Percentiles rank a stretch among this genome's conserved stretches.
Conservation (phyloP, 2,797 vertebrate genomes). For the Platyrinchus mystaceus region DNA sequence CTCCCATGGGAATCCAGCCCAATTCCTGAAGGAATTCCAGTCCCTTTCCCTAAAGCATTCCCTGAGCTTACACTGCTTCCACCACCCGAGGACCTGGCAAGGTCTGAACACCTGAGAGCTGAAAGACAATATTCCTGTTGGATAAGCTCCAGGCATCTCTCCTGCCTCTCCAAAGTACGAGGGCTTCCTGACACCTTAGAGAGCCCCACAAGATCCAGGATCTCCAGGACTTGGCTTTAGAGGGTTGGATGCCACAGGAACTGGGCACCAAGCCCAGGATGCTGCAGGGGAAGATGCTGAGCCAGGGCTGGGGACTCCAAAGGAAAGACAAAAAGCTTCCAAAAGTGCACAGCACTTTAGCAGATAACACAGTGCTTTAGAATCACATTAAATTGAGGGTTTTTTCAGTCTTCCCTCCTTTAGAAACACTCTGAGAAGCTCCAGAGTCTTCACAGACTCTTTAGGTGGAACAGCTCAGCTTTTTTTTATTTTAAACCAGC, state of each 20-base stretch:
- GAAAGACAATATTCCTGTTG: background rate
- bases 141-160: background rate
- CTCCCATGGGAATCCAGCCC: background rate
- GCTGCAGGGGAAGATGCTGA: background rate
- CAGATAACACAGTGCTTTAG: too few species aligned
- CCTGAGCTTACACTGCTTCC: background rate
- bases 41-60: too few species aligned
- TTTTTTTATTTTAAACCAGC: background rate
- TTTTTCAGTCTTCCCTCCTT: background rate
- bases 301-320: background rate
- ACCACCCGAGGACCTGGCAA: background rate
- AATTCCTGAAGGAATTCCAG: background rate
- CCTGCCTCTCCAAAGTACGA: background rate
- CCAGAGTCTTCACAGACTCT: background rate
- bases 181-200: background rate
- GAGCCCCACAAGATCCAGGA: background rate
- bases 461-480: background rate
- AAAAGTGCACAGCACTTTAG: background rate
- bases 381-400: too few species aligned
- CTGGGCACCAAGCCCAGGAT: background rate
- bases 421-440: background rate
- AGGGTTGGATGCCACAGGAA: background rate
- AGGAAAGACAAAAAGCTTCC: background rate
- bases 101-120: background rate
- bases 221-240: background rate